Evolutionary conservation across 2,888 invertebrate genomes (phyloP).

Genomic region (Neoaliturus tenellus): DNA sequence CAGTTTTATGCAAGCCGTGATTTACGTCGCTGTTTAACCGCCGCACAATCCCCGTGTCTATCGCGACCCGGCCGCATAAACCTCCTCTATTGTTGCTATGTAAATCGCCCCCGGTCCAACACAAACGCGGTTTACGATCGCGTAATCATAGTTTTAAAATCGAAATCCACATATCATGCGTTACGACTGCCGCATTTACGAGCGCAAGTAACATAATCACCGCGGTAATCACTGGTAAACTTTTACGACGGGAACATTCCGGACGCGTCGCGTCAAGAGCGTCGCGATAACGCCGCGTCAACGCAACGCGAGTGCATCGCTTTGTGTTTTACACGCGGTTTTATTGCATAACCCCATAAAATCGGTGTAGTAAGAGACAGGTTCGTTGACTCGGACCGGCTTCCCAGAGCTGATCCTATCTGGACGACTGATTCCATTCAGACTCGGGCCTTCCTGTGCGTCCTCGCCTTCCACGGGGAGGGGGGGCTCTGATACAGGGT

Average conservation of each 20-base stretch:
- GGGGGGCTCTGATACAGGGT: too few species aligned
- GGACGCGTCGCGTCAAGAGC: not conserved
- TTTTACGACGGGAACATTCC: not conserved
- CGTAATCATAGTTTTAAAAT: conserved; percentile 36
- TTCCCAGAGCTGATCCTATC: not conserved
- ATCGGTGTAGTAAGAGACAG: conserved; percentile 21
- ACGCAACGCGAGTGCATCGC: not conserved
- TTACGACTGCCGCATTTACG: not conserved
- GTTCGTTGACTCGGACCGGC: conserved; percentile 18
- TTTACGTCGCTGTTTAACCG: not conserved
- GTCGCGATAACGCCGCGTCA: not conserved
- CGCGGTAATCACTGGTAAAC: not conserved
- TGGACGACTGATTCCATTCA: not conserved
- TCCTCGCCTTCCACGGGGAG: too few species aligned
- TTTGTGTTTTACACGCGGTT: not conserved
- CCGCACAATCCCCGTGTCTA: not conserved
- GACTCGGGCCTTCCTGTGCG: not conserved
- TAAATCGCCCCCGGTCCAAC: not conserved
- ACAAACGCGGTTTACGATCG: conserved; percentile 5
- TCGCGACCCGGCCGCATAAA: not conserved
- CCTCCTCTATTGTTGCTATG: conserved; percentile 7
- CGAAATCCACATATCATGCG: not conserved
- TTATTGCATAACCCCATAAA: conserved; percentile 40
- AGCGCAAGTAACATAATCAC: not conserved
- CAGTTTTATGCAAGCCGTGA: not conserved